phyloP scores from a whole-genome alignment of 2,888 invertebrate species.

The Ectropis crepuscularia region DNA sequence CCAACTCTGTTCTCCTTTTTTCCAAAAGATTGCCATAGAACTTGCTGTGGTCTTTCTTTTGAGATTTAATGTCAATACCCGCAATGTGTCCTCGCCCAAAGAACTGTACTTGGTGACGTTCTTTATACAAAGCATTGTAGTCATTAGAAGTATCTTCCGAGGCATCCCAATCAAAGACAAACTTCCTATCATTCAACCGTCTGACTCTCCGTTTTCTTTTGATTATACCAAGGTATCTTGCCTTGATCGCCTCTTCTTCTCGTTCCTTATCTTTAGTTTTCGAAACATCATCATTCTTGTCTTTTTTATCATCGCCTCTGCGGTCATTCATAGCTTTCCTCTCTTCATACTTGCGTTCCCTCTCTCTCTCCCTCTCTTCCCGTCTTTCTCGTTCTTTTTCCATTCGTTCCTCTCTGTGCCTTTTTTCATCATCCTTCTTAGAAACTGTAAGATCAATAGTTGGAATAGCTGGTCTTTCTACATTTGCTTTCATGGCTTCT shows the following conservation, averaged over 20 bases:
- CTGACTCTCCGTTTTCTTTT: constrained; percentile 97
- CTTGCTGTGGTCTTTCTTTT: constrained; percentile 97
- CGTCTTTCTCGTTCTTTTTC: constrained; percentile 82
- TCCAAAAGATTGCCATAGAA: constrained; percentile 98
- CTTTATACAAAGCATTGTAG: constrained; percentile 98
- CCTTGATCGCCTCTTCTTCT: constrained; percentile 97
- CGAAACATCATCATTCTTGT: constrained; percentile 79
- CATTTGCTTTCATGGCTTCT: constrained; percentile 89
- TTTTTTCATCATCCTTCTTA: constrained; percentile 75
- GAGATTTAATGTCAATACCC: constrained; percentile 98
- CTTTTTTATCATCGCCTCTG: constrained; percentile 72
- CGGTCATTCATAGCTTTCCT: constrained; percentile 81
- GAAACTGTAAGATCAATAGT: constrained; percentile 82
- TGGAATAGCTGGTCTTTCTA: constrained; percentile 77
- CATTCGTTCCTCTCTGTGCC: constrained; percentile 72
- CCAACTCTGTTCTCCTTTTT: constrained; percentile 96
- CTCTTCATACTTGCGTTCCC: constrained; percentile 80
- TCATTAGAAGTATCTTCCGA: constrained; percentile 99
- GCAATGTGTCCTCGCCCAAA: constrained; percentile 99
- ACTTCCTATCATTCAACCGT: constrained; percentile 98
- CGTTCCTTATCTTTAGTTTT: constrained; percentile 94
- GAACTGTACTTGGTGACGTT: constrained; percentile 98
- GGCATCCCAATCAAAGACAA: constrained; percentile 99
- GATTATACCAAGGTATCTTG: constrained; percentile 95
- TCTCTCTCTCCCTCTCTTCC: constrained; percentile 85